Evolutionary conservation across 2,888 invertebrate genomes (phyloP), one percentile per base, ranked within the genome.

Genomic region (Nemotelus nigrinus): DNA sequence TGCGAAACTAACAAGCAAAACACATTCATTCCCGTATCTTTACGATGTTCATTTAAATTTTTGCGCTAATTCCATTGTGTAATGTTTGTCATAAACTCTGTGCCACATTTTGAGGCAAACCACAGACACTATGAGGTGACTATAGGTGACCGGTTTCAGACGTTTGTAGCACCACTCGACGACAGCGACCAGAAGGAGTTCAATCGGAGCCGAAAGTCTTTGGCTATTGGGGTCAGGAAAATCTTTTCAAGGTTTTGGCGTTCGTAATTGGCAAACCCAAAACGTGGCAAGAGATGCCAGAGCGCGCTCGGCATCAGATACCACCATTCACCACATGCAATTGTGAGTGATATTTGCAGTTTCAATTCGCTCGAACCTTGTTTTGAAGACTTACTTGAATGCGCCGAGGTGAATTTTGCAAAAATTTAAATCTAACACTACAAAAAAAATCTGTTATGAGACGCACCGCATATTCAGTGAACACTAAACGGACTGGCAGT

Each of bases 171-270:
- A 10, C 7, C 25, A 5, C 25, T 7, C 7, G 1, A n/a, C 10
- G 4, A 10, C 7, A 8, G 47, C 3, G 8, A 65, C 65, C 39
- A 65, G 65, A 65, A 65, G 65, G 65, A 65, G 55, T n/a, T 68
- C 7, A 6, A 71, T 7, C 25, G 41, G 68, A 71, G n/a, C 43
- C 57, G 55, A 71, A 71, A 71, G 55, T 71, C 65, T 65, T n/a
- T 53, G 53, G 53, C 10, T 71, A 71, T 71, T 71, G 55, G 71
- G 71, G 71, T 71, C 71, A 71, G 71, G 55, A 71, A 55, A 71
- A 71, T 57, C 5, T 57, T 71, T 71, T 71, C 71, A 71, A 71
- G 71, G 71, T 71, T 71, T 25, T 44, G 57, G 7, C 43, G 55
- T 71, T 55, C 55, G 57, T 71, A 57, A 71, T 71, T 71, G 71